A percentile compares a stretch with the other conserved stretches of the same genome.
phyloP scores from a whole-genome alignment of 2,113 vertebrate species.

The Callipepla squamata region DNA sequence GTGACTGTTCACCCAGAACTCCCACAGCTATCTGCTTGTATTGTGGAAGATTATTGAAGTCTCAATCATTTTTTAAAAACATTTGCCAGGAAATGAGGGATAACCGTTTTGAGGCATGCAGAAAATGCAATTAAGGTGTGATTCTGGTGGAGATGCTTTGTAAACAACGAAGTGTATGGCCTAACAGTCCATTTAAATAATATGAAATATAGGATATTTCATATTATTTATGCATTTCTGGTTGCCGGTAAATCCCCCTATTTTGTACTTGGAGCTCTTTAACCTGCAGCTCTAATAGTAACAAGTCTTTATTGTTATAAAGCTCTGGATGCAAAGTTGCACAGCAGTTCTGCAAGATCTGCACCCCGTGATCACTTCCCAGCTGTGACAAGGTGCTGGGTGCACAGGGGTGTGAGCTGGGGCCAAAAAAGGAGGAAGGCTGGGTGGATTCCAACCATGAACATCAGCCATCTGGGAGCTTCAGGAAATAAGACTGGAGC shows the following conservation, averaged over 20 bases:
- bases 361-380: rapidly evolving
- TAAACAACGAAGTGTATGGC: background rate
- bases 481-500: constrained; percentile 39
- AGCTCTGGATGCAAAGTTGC: background rate
- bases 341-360: background rate
- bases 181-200: background rate
- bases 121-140: background rate
- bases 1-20: constrained; percentile 2
- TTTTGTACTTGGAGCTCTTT: background rate
- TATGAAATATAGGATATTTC: background rate
- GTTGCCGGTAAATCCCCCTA: background rate
- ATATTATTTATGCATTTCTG: background rate
- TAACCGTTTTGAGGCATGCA: background rate
- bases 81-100: background rate
- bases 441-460: background rate
- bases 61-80: background rate
- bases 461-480: constrained; percentile 25
- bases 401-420: background rate
- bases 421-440: background rate
- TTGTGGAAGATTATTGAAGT: background rate
- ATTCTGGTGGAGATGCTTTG: background rate
- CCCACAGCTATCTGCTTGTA: background rate
- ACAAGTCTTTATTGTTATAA: background rate
- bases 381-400: background rate
- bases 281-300: background rate